phyloP scores from a whole-genome alignment of 2,797 vertebrate species.

The Poecilia velifera region DNA sequence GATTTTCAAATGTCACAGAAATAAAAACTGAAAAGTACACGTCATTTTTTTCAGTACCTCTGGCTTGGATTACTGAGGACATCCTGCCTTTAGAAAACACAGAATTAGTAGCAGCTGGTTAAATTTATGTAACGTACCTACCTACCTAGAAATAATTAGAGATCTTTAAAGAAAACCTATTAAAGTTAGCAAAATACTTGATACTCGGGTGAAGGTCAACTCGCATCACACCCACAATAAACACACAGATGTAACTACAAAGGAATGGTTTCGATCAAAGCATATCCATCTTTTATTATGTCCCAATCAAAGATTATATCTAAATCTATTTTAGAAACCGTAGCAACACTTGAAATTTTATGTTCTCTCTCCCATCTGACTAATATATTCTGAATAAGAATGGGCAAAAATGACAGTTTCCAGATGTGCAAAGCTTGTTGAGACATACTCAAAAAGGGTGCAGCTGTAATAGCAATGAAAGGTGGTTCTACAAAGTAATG shows the following conservation, averaged over 20 bases:
- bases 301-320: not conserved
- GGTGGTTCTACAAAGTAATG: not conserved
- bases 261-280: not conserved
- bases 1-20: not conserved
- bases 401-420: not conserved
- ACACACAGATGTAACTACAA: not conserved
- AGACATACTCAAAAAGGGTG: not conserved
- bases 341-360: not conserved
- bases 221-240: not conserved
- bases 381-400: not conserved
- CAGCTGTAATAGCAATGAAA: not conserved
- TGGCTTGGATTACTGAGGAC: not conserved
- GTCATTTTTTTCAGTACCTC: not conserved
- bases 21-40: not conserved
- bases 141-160: not conserved
- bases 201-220: not conserved
- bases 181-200: not conserved
- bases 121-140: not conserved
- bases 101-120: not conserved
- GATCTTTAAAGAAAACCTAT: not conserved
- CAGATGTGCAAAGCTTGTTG: not conserved
- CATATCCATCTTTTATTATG: not conserved
- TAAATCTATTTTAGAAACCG: not conserved
- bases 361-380: not conserved
- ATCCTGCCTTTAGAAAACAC: not conserved